Percentiles rank a stretch among this genome's conserved stretches.
These are phyloP conservation scores for Griposia aprilina DNA, from an alignment of 2,888 invertebrate genomes.

Conservation along the genomic window DNA sequence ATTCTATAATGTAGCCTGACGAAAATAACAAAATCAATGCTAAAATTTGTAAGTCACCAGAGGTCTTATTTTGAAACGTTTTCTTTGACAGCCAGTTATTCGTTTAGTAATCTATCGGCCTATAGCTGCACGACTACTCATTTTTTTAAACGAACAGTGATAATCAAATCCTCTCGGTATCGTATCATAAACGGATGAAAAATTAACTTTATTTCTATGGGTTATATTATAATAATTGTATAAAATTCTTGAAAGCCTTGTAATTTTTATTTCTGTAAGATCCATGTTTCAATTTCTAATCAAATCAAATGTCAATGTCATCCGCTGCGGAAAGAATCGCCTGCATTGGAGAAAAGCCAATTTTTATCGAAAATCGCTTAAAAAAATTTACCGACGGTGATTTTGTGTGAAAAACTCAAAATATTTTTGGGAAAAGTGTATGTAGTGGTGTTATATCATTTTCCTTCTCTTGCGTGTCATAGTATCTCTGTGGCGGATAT, in stretches of 20 bases:
- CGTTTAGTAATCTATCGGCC: slow-evolving; percentile 25
- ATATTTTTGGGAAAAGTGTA: slow-evolving; percentile 61
- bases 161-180: background rate
- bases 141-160: background rate
- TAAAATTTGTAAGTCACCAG: background rate
- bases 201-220: too few relatives aligned
- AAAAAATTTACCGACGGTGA: slow-evolving; percentile 59
- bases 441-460: slow-evolving; percentile 57
- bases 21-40: background rate
- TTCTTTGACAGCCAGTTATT: slow-evolving; percentile 31
- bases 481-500: slow-evolving; percentile 47
- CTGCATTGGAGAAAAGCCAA: slow-evolving; percentile 75
- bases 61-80: background rate
- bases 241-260: background rate
- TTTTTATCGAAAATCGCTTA: slow-evolving; percentile 64
- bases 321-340: slow-evolving; percentile 68
- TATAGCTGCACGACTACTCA: too few relatives aligned
- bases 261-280: background rate
- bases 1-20: background rate
- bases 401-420: slow-evolving; percentile 67
- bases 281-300: slow-evolving; percentile 50
- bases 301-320: slow-evolving; percentile 67
- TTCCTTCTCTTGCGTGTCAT: slow-evolving; percentile 44
- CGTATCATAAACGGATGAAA: background rate
- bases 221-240: background rate